A percentile compares a stretch with the other conserved stretches of the same genome.
These are phyloP conservation scores for Acrossocheilus fasciatus DNA, from an alignment of 2,797 vertebrate species.

Conservation along the genomic window DNA sequence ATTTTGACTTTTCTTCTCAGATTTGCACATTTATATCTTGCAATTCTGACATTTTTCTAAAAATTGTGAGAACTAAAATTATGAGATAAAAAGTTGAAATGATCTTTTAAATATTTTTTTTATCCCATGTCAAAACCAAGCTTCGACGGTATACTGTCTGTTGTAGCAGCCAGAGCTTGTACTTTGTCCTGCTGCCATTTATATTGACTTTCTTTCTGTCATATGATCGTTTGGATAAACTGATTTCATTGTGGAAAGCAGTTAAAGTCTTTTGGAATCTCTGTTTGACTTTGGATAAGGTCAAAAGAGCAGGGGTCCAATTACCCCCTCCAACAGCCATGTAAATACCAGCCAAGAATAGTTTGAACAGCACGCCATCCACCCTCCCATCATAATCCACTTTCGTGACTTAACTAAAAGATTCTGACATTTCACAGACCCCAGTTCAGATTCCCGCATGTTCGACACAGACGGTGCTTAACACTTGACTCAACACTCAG, in stretches of 20 bases:
- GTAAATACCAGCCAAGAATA: constrained; percentile 15
- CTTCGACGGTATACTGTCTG: background rate
- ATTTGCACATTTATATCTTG: background rate
- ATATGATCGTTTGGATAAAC: background rate
- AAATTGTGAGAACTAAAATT: background rate
- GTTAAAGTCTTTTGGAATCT: background rate
- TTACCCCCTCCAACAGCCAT: constrained; percentile 8
- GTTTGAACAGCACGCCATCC: constrained; percentile 9
- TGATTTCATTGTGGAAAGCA: background rate
- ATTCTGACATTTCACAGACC: constrained; percentile 43
- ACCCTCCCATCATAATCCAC: constrained; percentile 9
- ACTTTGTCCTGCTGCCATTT: background rate
- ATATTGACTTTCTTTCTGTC: constrained; percentile 1
- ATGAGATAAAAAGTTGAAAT: background rate
- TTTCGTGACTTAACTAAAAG: constrained; percentile 31
- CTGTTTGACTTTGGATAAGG: constrained; percentile 2
- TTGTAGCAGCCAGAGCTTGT: background rate
- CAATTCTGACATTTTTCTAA: background rate
- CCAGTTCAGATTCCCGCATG: constrained; percentile 33
- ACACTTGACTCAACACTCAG: constrained; percentile 52
- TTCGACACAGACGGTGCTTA: constrained; percentile 61
- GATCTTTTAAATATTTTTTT: background rate
- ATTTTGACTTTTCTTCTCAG: background rate
- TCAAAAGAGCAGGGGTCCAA: constrained; percentile 14
- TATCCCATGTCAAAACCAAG: background rate